These are phyloP conservation scores for Lichenostomus cassidix DNA, from an alignment of 2,113 vertebrate species.

Conservation along the genomic window DNA sequence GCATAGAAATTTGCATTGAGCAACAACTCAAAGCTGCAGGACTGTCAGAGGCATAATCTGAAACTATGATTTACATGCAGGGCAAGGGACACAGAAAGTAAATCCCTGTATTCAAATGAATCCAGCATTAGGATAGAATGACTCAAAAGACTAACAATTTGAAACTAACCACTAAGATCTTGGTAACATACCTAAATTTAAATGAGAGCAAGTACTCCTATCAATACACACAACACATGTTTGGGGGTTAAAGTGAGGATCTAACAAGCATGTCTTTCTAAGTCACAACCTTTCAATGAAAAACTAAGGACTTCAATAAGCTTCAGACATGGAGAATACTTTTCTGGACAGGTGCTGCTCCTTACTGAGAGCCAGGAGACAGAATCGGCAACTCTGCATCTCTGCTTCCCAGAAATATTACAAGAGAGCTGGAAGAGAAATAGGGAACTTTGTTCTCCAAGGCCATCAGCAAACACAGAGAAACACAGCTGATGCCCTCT, in stretches of 20 bases:
- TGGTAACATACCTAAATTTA: neutral
- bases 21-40: neutral
- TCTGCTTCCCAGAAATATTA: neutral
- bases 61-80: neutral
- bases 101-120: neutral
- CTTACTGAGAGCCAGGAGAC: neutral
- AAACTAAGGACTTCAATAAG: neutral
- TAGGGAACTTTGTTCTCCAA: neutral
- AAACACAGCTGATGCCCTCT: neutral
- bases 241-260: neutral
- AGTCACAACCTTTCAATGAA: neutral
- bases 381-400: neutral
- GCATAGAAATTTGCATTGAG: neutral
- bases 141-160: neutral
- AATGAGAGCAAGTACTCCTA: neutral
- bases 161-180: neutral
- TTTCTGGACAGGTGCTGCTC: neutral
- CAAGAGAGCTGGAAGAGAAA: neutral
- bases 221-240: neutral
- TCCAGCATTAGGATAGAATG: neutral
- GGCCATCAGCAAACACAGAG: neutral
- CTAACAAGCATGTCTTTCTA: neutral
- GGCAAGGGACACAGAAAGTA: neutral
- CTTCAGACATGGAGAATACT: neutral
- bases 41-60: neutral